Evolutionary conservation across 1,140 invertebrate species (phyloP).

Genomic region (Drosophila pandora): DNA sequence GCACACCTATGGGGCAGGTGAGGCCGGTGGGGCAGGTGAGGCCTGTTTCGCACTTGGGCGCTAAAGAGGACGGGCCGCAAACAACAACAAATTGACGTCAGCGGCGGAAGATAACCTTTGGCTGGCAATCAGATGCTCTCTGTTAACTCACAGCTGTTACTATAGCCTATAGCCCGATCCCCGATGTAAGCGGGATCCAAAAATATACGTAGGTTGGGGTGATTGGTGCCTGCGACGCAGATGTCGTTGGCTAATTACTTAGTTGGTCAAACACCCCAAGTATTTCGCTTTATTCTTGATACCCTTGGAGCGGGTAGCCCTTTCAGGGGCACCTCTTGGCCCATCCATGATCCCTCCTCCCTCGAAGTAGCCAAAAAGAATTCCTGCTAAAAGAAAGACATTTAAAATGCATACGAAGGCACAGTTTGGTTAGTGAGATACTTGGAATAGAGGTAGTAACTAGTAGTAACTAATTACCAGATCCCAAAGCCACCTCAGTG

Average conservation of each 20-base stretch:
- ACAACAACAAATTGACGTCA: conserved; percentile 41
- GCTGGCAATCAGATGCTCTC: conserved; percentile 1
- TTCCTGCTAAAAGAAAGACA: no score
- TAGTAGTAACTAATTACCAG: no score
- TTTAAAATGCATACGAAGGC: no score
- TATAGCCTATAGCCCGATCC: background rate
- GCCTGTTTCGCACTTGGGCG: conserved; percentile 23
- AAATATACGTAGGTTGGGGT: background rate
- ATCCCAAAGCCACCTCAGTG: background rate
- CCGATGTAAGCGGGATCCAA: background rate
- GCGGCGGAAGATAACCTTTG: conserved; percentile 24
- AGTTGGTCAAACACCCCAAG: conserved; percentile 49
- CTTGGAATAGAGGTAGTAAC: no score
- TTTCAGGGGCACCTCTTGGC: no score
- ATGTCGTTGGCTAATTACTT: conserved; percentile 57
- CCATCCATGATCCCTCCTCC: no score
- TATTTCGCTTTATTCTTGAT: background rate
- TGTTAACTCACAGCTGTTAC: conserved; percentile 12
- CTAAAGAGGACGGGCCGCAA: conserved; percentile 6
- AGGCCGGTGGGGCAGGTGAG: background rate
- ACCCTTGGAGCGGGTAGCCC: no score
- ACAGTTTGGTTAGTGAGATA: no score
- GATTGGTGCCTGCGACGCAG: background rate
- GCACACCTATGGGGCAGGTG: background rate
- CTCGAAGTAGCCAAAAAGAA: no score